A percentile compares a stretch with the other conserved stretches of the same genome.
Evolutionary conservation across 35 echinoderm and acorn worm species (phyloP).

Genomic region (Strongylocentrotus purpuratus): DNA sequence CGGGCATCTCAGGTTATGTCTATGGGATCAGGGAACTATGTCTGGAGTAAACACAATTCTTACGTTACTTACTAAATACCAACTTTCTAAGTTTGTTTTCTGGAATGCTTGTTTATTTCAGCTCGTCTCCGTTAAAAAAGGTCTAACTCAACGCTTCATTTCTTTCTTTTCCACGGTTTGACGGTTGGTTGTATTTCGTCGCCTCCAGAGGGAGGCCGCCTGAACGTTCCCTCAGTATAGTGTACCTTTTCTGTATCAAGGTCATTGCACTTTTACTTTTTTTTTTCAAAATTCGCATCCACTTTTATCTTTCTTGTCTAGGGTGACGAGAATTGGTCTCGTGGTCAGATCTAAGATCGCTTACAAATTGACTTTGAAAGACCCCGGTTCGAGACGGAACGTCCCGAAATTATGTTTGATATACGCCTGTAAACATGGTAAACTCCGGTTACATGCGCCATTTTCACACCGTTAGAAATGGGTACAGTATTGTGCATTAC

Average conservation of each 20-base stretch:
- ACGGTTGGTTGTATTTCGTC: neutral
- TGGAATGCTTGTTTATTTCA: neutral
- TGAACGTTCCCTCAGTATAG: neutral
- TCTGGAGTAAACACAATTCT: neutral
- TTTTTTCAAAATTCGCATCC: neutral
- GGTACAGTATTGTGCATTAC: too few species aligned
- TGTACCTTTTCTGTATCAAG: neutral
- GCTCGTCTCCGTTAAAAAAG: neutral
- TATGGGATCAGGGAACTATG: conserved; percentile 1
- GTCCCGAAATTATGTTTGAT: too few species aligned
- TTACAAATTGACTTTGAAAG: too few species aligned
- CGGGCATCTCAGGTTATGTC: neutral
- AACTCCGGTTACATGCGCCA: too few species aligned
- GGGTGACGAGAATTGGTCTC: too few species aligned
- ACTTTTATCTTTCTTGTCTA: neutral
- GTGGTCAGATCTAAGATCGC: too few species aligned
- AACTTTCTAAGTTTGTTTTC: neutral
- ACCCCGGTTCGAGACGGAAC: too few species aligned
- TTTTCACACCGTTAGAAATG: too few species aligned
- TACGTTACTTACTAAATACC: neutral
- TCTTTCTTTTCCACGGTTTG: neutral
- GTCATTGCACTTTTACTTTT: neutral
- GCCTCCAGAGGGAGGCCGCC: neutral
- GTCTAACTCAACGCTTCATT: neutral
- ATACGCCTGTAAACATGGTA: too few species aligned